Evolutionary conservation across 2,797 vertebrate species (phyloP), one percentile per base, ranked within the genome.

Genomic region (Luscinia megarhynchos): DNA sequence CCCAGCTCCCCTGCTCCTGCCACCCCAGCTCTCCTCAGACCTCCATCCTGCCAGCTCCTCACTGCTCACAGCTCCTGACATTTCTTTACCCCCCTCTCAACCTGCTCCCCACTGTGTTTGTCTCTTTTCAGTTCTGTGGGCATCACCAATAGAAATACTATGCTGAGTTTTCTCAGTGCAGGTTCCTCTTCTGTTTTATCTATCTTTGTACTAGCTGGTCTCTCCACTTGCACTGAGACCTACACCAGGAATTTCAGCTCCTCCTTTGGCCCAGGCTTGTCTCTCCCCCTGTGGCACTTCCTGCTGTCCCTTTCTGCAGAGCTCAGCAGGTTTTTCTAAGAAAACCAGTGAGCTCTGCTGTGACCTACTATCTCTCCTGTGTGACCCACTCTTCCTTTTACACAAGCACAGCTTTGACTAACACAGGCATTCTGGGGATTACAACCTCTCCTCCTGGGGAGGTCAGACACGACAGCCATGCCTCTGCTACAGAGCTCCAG

Each of bases 301-400:
- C 43, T 59, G n/a, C n/a, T n/a, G 12, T 23, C 53, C 43, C 43
- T 82, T 89, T 77, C 81, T 89, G 89, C 81, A 92, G 78, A 85
- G 48, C 30, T 66, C 34, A 41, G 43, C 29, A 53, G 36, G 32
- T 78, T 92, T 89, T 93, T 61, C 64, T 81, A 18, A 77, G 89
- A 90, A 94, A 95, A 79, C 4, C 29, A 24, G 21, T 21, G n/a
- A 54, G 57, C 24, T 95, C 34, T 70, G 43, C 75, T 3, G 27
- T 78, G 59, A 75, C 59, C 58, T 32, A 1, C 19, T 27, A 9
- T 30, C 40, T 69, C 73, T 81, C 68, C 55, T 48, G 9, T 91
- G 69, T 69, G 86, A 61, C 73, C 67, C 83, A 57, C 66, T 86
- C 87, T 80, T 79, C 45, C 54, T 79, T 82, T 87, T 74, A 24